phyloP scores from a whole-genome alignment of 1,140 invertebrate species.

The Ctenoplectra terminalis region DNA sequence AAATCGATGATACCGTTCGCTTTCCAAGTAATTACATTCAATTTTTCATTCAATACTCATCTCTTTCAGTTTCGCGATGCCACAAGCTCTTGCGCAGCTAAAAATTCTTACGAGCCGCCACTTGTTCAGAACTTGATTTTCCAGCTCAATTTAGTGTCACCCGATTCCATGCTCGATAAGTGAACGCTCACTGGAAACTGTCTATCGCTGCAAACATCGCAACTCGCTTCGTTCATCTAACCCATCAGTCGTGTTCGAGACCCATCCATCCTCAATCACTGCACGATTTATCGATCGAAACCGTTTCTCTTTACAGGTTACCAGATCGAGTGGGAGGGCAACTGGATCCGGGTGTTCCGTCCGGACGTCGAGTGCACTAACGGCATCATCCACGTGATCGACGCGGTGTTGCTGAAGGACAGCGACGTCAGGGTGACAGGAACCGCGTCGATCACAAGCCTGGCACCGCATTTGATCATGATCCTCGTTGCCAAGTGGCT shows the following conservation, averaged over 20 bases:
- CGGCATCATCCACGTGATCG: conserved; percentile 96
- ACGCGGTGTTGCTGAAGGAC: conserved; percentile 91
- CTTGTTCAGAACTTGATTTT: not conserved
- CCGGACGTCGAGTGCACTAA: conserved; percentile 96
- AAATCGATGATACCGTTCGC: too few relatives aligned
- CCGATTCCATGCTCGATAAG: conserved; percentile 11
- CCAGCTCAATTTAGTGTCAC: not conserved
- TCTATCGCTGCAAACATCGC: conserved; percentile 42
- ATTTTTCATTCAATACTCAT: too few relatives aligned
- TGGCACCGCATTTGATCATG: conserved; percentile 79
- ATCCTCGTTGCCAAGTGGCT: conserved; percentile 81
- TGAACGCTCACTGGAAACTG: not conserved
- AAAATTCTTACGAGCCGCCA: too few relatives aligned
- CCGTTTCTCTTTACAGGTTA: conserved; percentile 86
- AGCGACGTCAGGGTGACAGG: conserved; percentile 91
- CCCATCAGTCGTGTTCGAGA: not conserved
- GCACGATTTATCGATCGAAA: not conserved
- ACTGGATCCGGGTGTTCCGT: conserved; percentile 91
- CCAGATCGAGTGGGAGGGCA: conserved; percentile 91
- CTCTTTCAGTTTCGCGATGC: too few relatives aligned
- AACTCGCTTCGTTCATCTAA: conserved; percentile 34
- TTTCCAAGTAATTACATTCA: too few relatives aligned
- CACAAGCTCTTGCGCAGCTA: too few relatives aligned
- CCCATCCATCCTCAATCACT: not conserved
- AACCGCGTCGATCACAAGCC: conserved; percentile 72